phyloP scores from a whole-genome alignment of 1,140 invertebrate genomes.

The Trypoxylus dichotomus region DNA sequence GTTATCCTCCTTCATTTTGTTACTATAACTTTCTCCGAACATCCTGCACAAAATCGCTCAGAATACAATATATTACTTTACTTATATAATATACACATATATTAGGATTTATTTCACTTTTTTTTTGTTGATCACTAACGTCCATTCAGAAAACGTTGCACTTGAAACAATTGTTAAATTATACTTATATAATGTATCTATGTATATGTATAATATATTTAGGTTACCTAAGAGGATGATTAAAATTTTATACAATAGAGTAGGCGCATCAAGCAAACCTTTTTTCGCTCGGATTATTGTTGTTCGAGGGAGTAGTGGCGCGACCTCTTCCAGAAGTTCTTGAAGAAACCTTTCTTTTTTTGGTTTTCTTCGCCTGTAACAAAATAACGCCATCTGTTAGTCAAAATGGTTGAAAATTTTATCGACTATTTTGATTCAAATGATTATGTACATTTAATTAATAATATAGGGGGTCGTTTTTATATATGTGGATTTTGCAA shows the following conservation, averaged over 20 bases:
- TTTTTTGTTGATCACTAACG: no score
- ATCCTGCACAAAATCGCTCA: not conserved
- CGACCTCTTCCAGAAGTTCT: conserved; percentile 80
- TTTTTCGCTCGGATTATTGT: conserved; percentile 55
- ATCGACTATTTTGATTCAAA: no score
- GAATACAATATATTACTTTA: conserved; percentile 1
- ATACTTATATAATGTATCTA: not conserved
- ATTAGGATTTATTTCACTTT: not conserved
- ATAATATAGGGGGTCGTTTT: no score
- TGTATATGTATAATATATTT: no score
- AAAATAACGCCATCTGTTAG: not conserved
- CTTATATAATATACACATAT: not conserved
- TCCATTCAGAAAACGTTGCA: no score
- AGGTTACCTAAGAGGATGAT: no score
- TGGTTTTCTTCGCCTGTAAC: conserved; percentile 70
- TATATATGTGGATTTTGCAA: no score
- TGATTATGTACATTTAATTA: no score
- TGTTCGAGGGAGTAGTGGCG: conserved; percentile 81
- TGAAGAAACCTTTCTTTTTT: conserved; percentile 82
- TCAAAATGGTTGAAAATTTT: no score
- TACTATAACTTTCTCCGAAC: no score
- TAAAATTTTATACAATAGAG: not conserved
- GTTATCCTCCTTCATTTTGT: no score
- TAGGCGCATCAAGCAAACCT: not conserved
- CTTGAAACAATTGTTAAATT: not conserved